phyloP scores from a whole-genome alignment of 2,113 vertebrate genomes.

The Oxygymnocypris stewartii region DNA sequence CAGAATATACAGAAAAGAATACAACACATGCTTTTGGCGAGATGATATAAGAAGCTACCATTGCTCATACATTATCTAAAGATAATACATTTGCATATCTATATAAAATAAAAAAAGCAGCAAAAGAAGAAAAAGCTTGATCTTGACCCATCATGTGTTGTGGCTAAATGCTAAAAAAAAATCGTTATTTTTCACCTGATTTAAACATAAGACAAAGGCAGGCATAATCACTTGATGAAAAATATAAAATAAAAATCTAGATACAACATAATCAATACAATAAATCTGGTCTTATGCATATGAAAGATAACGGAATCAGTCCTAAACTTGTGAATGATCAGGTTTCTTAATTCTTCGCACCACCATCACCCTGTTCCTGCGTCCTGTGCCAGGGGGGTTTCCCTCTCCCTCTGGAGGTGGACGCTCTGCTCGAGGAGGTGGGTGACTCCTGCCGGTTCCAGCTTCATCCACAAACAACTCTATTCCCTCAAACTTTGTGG shows the following conservation, averaged over 20 bases:
- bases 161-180: not conserved
- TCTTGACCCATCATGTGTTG: not conserved
- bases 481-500: conserved; percentile 73
- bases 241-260: not conserved
- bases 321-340: conserved; percentile 36
- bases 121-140: not conserved
- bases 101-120: not conserved
- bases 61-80: not conserved
- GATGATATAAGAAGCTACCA: not conserved
- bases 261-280: not conserved
- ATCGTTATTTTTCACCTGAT: not conserved
- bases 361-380: conserved; percentile 65
- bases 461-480: conserved; percentile 78
- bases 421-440: conserved; percentile 10
- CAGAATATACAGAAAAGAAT: not conserved
- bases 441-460: conserved; percentile 59
- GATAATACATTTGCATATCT: no score
- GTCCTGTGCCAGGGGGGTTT: conserved; percentile 3
- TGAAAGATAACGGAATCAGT: not conserved
- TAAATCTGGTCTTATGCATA: not conserved
- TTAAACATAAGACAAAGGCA: not conserved
- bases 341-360: conserved; percentile 64
- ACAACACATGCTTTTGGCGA: not conserved
- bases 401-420: conserved; percentile 20
- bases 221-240: not conserved